A percentile compares a stretch with the other conserved stretches of the same genome.
Conservation (phyloP, 1,140 invertebrate genomes). For the Caenorhabditis remanei region DNA sequence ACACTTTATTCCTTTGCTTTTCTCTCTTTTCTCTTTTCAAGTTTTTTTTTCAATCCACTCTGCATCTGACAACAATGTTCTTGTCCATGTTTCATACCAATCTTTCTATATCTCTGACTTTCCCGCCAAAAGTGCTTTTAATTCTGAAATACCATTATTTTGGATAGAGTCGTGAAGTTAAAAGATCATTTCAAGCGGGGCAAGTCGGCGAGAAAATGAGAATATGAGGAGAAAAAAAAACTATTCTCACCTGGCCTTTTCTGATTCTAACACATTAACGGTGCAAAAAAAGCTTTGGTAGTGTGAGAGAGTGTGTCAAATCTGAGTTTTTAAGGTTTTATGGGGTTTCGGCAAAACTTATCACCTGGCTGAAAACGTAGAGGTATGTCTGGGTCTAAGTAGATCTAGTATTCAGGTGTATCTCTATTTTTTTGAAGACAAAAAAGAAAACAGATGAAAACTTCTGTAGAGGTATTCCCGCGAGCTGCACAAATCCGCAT, state of each 20-base stretch:
- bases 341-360: background rate
- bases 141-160: too few species aligned
- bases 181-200: too few species aligned
- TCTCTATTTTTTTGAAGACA: background rate
- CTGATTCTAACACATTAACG: background rate
- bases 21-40: slow-evolving; percentile 11
- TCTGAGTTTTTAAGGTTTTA: background rate
- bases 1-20: slow-evolving; percentile 35
- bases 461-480: background rate
- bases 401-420: background rate
- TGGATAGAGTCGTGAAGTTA: too few species aligned
- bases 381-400: background rate
- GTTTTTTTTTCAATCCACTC: slow-evolving; percentile 41
- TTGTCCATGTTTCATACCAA: background rate
- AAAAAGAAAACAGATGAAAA: background rate
- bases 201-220: too few species aligned
- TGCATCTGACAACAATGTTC: slow-evolving; percentile 22
- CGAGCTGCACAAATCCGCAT: background rate
- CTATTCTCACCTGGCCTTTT: background rate
- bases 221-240: background rate
- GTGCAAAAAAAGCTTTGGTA: background rate
- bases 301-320: background rate
- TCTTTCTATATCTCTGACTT: background rate
- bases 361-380: background rate
- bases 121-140: background rate